Evolutionary conservation across 2,113 vertebrate genomes (phyloP).

Genomic region (Dipodomys ordii): DNA sequence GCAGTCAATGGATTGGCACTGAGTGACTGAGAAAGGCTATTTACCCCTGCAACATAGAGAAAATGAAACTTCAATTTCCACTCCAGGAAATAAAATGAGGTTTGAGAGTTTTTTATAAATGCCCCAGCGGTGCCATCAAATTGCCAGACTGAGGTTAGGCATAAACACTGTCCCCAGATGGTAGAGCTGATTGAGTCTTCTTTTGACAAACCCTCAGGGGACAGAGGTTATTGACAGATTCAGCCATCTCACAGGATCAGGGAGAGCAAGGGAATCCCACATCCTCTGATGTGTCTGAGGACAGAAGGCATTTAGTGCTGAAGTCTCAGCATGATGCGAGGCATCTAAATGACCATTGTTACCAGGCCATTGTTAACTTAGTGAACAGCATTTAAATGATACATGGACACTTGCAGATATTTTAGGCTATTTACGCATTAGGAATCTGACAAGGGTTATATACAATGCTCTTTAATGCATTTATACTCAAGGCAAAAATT

Average conservation of each 20-base stretch:
- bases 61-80: background rate
- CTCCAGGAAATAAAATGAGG: background rate
- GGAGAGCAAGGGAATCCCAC: background rate
- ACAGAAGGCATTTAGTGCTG: background rate
- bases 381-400: background rate
- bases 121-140: background rate
- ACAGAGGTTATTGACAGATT: background rate
- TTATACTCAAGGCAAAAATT: background rate
- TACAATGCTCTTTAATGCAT: background rate
- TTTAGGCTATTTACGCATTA: background rate
- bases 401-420: background rate
- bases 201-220: background rate
- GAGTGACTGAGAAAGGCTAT: constrained; percentile 94
- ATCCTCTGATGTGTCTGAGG: background rate
- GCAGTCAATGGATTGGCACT: constrained; percentile 90
- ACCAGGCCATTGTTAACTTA: background rate
- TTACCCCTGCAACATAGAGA: constrained; percentile 90
- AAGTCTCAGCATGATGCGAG: background rate
- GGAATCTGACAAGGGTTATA: background rate
- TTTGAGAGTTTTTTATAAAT: background rate
- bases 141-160: background rate
- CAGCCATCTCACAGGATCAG: rapidly evolving
- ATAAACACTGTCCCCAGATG: background rate
- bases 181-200: background rate
- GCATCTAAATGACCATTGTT: background rate